These are phyloP conservation scores for Xerus rutilus DNA, from an alignment of 2,797 vertebrate species.

Conservation along the genomic window DNA sequence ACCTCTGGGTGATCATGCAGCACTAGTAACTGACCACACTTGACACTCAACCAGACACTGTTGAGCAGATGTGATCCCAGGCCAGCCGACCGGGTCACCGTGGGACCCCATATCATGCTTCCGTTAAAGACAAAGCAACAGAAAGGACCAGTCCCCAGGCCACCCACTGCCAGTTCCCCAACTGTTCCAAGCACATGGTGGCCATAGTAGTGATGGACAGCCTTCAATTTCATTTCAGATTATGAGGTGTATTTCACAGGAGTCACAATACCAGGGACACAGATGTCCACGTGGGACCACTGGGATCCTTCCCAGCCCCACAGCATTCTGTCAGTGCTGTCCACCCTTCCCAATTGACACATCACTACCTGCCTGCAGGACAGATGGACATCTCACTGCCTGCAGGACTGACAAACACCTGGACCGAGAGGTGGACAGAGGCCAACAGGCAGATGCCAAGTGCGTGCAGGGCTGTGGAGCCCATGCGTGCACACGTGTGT, in stretches of 20 bases:
- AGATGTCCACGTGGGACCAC: neutral
- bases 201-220: neutral
- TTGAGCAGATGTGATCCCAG: neutral
- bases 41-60: constrained; percentile 52
- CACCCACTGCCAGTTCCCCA: neutral
- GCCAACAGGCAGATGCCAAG: fast-evolving
- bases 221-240: constrained; percentile 72
- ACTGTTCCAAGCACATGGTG: fast-evolving
- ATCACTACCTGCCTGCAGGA: fast-evolving
- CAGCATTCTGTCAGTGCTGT: fast-evolving
- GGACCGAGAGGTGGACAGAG: fast-evolving
- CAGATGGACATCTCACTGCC: fast-evolving
- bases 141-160: fast-evolving
- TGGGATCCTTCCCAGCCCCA: neutral
- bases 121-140: neutral
- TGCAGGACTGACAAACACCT: fast-evolving
- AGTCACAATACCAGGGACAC: neutral
- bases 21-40: neutral
- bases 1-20: constrained; percentile 23
- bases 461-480: fast-evolving
- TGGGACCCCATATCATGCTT: neutral
- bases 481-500: fast-evolving
- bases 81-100: neutral
- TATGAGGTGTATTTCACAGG: neutral
- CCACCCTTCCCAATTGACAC: neutral